Evolutionary conservation across 2,888 invertebrate species (phyloP).

Genomic region (Oxyteleia sp.): DNA sequence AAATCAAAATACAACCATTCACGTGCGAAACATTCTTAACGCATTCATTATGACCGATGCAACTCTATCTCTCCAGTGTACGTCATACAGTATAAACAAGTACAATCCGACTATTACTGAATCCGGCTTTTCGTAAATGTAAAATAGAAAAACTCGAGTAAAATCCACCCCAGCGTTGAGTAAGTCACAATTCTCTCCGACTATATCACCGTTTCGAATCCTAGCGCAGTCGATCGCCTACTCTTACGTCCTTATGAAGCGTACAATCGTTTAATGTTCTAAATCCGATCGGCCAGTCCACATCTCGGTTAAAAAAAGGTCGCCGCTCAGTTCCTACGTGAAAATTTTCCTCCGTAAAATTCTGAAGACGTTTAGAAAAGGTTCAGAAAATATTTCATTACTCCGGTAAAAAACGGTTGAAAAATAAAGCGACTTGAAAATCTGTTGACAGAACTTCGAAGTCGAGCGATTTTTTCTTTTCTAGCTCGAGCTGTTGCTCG

Average conservation of each 20-base stretch:
- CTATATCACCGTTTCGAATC: slow-evolving; percentile 31
- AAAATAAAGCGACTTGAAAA: too few relatives aligned
- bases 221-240: slow-evolving; percentile 51
- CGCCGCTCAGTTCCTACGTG: background rate
- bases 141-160: slow-evolving; percentile 58
- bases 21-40: slow-evolving; percentile 34
- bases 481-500: too few relatives aligned
- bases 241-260: slow-evolving; percentile 57
- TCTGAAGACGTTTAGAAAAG: background rate
- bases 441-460: too few relatives aligned
- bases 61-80: slow-evolving; percentile 31
- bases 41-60: slow-evolving; percentile 38
- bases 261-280: slow-evolving; percentile 37
- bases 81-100: slow-evolving; percentile 51
- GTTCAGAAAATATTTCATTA: background rate
- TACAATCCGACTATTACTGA: slow-evolving; percentile 41
- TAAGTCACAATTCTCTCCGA: slow-evolving; percentile 55
- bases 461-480: too few relatives aligned
- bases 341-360: background rate
- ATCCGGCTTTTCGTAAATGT: slow-evolving; percentile 37
- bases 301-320: slow-evolving; percentile 24
- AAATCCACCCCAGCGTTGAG: slow-evolving; percentile 36
- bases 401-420: background rate
- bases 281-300: slow-evolving; percentile 46
- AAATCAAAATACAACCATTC: slow-evolving; percentile 29